phyloP scores from a whole-genome alignment of 2,113 vertebrate species.

The Rattus rattus region DNA sequence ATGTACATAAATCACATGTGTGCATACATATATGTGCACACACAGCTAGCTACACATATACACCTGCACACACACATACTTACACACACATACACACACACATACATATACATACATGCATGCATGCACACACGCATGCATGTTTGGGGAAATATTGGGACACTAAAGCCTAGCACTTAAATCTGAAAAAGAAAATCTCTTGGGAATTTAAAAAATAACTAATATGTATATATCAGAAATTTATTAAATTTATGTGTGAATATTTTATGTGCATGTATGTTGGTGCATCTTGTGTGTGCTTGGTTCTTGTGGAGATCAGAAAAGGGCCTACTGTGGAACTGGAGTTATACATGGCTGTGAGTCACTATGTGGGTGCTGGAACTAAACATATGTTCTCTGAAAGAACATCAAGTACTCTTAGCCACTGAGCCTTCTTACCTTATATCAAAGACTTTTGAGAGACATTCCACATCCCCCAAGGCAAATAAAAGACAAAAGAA shows the following conservation, averaged over 20 bases:
- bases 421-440: not conserved
- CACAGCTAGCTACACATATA: not conserved
- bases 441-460: not conserved
- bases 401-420: not conserved
- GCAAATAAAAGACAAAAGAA: not conserved
- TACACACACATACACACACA: not conserved
- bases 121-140: too few relatives aligned
- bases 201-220: not conserved
- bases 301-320: not conserved
- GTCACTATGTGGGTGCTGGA: not conserved
- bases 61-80: not conserved
- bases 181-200: not conserved
- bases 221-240: not conserved
- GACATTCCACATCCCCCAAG: not conserved
- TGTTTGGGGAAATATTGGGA: not conserved
- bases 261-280: not conserved
- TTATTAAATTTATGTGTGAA: not conserved
- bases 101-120: too few relatives aligned
- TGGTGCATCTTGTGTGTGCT: not conserved
- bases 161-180: not conserved
- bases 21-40: not conserved
- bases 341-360: not conserved
- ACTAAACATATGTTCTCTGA: not conserved
- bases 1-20: not conserved
- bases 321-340: not conserved